These are phyloP conservation scores for Rhinoraja longicauda DNA, from an alignment of 2,797 vertebrate species.

Conservation along the genomic window DNA sequence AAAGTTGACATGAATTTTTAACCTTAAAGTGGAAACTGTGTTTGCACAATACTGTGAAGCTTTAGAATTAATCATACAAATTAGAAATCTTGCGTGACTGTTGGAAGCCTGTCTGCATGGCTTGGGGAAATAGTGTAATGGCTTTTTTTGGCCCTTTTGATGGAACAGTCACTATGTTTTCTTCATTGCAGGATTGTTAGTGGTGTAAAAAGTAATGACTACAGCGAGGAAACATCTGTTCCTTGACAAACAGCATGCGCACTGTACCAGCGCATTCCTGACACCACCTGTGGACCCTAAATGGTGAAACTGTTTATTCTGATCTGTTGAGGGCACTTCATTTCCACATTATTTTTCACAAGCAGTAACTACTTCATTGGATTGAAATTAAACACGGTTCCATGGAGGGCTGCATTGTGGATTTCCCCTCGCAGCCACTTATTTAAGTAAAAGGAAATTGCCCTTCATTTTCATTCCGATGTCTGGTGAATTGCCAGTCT, in stretches of 20 bases:
- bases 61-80: conserved; percentile 13
- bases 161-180: conserved; percentile 5
- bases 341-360: conserved; percentile 19
- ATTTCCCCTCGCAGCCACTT: neutral
- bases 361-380: neutral
- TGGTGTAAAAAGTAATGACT: conserved; percentile 33
- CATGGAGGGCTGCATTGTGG: neutral
- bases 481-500: neutral
- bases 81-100: conserved; percentile 24
- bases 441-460: conserved; percentile 12
- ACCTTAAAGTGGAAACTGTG: neutral
- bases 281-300: conserved; percentile 1
- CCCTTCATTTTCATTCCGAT: neutral
- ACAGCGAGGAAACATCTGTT: neutral
- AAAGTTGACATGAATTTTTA: neutral
- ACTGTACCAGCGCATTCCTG: neutral
- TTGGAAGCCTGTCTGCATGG: conserved; percentile 18
- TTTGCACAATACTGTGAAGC: neutral
- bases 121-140: conserved; percentile 24
- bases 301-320: conserved; percentile 29
- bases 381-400: neutral
- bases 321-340: neutral
- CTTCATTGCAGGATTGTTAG: conserved; percentile 1
- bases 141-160: conserved; percentile 29
- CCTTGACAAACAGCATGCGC: conserved; percentile 30